phyloP scores from a whole-genome alignment of 1,140 invertebrate species.

The Rhopalosiphum padi region DNA sequence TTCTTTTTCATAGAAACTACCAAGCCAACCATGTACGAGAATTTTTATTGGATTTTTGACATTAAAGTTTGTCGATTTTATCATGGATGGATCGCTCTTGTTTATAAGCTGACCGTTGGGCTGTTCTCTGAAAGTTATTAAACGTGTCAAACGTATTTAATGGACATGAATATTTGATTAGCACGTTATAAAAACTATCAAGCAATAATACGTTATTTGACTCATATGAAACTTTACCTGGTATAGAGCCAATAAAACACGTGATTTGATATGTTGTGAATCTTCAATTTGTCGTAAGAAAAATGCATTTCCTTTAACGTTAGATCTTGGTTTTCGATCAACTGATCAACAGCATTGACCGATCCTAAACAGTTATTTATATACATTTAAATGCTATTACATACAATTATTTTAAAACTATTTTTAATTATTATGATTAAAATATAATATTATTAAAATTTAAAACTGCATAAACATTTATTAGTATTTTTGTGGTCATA shows the following conservation, averaged over 20 bases:
- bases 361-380: neutral
- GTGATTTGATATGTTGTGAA: neutral
- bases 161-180: neutral
- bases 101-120: neutral
- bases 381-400: neutral
- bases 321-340: neutral
- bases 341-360: neutral
- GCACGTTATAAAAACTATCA: neutral
- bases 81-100: neutral
- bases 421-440: neutral
- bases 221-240: neutral
- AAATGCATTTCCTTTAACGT: neutral
- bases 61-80: neutral
- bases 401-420: neutral
- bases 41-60: neutral
- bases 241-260: constrained; percentile 7
- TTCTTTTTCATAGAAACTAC: neutral
- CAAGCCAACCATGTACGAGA: neutral
- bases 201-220: neutral
- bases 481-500: neutral
- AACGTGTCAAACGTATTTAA: neutral
- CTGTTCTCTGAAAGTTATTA: neutral
- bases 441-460: neutral
- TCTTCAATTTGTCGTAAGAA: neutral
- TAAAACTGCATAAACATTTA: neutral